Evolutionary conservation across 2,888 invertebrate genomes (phyloP), one percentile per base, ranked within the genome.

Genomic region (Idaea biselata): DNA sequence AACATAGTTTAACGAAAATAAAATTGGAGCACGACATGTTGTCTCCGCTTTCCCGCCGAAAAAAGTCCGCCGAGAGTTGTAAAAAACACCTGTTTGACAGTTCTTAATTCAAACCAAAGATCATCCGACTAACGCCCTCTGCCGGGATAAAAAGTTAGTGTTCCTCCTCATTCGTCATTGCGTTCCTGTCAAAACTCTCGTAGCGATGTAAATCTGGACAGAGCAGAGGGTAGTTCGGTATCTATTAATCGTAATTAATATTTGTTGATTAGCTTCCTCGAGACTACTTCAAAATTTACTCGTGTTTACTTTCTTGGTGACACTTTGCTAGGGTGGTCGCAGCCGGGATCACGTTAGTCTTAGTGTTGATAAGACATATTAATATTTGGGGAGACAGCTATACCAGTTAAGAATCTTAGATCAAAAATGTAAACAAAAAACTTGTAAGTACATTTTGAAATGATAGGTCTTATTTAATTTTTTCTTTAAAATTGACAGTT

Each of bases 321-420:
- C 44, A 44, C 44, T 44, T 44, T 11, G 44, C 44, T 0, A 14
- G 44, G 44, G 44, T 44, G 44, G 44, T 14, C 57, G 2, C 17
- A 57, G 18, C 65, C 68, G 65, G 58, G 63, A 63, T 8, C 14
- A 64, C 58, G 63, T 32, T 58, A 58, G 56, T 58, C 58, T 62
- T 57, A 63, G 62, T 64, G 61, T 44, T 6, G 44, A 44, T 44
- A 44, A 8, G 44, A 44, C 44, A 14, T 11, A 33, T 33, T 33
- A 11, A 11, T 33, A 5, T 33, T 25, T 25, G 25, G 1, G 5
- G 25, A 25, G 25, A 25, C 1, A 25, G 25, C 25, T 25, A 25
- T 1, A 5, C 5, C 3, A 25, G 25, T 25, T 5, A 25, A 25
- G n/a, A n/a, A n/a, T n/a, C n/a, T n/a, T n/a, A n/a, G n/a, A n/a